Evolutionary conservation across 2,113 vertebrate species (phyloP).

Genomic region (Charina bottae): DNA sequence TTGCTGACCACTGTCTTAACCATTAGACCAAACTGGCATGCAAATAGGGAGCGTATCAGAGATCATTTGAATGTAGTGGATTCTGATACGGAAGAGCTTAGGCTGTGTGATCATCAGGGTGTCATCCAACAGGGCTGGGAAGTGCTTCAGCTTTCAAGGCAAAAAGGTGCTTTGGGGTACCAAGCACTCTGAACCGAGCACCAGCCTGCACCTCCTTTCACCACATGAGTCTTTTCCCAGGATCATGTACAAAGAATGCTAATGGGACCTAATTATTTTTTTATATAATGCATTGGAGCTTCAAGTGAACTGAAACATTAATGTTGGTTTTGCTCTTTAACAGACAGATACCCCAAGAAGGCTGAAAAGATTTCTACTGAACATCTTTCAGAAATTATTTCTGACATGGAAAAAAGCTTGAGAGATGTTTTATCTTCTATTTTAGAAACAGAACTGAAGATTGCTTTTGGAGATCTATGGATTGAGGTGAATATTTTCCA

Average conservation of each 20-base stretch:
- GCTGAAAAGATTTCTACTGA: slow-evolving; percentile 12
- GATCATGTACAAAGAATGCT: background rate
- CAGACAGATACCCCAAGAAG: slow-evolving; percentile 52
- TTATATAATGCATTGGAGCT: background rate
- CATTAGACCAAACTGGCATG: no score
- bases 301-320: slow-evolving; percentile 20
- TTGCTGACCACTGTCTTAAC: no score
- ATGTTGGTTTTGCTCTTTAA: slow-evolving; percentile 45
- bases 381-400: slow-evolving; percentile 68
- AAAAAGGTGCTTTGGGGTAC: background rate
- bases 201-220: background rate
- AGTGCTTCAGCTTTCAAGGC: background rate
- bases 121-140: background rate
- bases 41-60: background rate
- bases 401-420: slow-evolving; percentile 81
- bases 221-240: background rate
- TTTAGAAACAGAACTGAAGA: slow-evolving; percentile 91
- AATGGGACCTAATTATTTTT: background rate
- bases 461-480: slow-evolving; percentile 85
- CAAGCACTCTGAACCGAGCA: background rate
- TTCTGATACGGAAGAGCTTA: background rate
- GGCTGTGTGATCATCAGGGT: background rate
- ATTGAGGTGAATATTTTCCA: slow-evolving; percentile 77
- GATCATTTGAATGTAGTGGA: background rate
- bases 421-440: slow-evolving; percentile 83